These are phyloP conservation scores for Drosophila diplacantha DNA, from an alignment of 2,888 invertebrate species.

Conservation along the genomic window DNA sequence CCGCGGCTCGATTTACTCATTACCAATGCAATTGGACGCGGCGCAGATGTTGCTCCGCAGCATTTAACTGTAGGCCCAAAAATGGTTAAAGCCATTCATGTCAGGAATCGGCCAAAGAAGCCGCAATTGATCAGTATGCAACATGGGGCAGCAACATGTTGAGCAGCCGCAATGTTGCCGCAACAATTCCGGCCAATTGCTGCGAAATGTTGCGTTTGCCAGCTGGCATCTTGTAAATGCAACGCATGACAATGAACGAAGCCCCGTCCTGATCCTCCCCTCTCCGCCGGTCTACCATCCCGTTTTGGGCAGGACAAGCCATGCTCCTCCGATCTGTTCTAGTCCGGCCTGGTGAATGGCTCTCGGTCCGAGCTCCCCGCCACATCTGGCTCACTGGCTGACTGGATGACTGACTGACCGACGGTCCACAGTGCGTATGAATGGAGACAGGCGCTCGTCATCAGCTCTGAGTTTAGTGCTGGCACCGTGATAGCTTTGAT, in stretches of 20 bases:
- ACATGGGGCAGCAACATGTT: constrained; percentile 59
- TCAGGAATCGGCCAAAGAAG: constrained; percentile 56
- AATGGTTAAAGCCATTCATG: constrained; percentile 74
- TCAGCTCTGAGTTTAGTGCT: constrained; percentile 7
- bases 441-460: constrained; percentile 54
- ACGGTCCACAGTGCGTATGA: constrained; percentile 65
- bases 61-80: constrained; percentile 73
- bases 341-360: constrained; percentile 45
- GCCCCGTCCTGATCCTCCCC: constrained; percentile 2
- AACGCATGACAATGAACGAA: constrained; percentile 74
- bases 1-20: constrained; percentile 46
- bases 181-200: constrained; percentile 66
- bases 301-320: constrained; percentile 42
- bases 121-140: constrained; percentile 75
- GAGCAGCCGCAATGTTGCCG: constrained; percentile 63
- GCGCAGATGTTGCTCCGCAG: constrained; percentile 54
- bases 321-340: constrained; percentile 23
- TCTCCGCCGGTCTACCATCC: constrained; percentile 15
- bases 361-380: constrained; percentile 1
- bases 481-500: constrained; percentile 1
- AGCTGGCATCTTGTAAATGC: constrained; percentile 76
- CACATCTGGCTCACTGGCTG: constrained; percentile 7
- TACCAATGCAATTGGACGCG: constrained; percentile 65
- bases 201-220: constrained; percentile 59
- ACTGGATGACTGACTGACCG: constrained; percentile 18